Evolutionary conservation across 1,140 invertebrate genomes (phyloP), one percentile per base, ranked within the genome.

Genomic region (Drosophila athabasca): DNA sequence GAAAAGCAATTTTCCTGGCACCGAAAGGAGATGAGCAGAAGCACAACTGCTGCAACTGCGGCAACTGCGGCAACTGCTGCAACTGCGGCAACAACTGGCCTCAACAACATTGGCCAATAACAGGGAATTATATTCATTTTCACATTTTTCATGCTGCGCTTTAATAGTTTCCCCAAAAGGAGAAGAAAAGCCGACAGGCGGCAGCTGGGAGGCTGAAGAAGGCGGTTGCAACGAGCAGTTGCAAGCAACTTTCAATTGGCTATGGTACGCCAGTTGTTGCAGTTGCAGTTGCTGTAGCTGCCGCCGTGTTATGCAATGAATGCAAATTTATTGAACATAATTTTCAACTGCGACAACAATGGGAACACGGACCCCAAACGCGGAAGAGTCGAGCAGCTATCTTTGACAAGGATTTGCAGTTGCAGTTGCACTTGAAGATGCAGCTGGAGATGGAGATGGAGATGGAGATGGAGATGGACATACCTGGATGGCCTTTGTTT

Each of bases 141-240:
- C 81, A 81, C 81, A 85, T 85, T 85, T 87, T 81, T 61, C 65
- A 77, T 73, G 73, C 64, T 69, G 73, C 77, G 50, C 59, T 62
- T 79, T 76, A 84, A 84, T 79, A 84, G 80, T 84, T 84, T 84
- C 80, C 78, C 76, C 79, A 68, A 66, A 85, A 69, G 60, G 72
- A 46, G 53, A 15, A 41, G 19, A 62, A 60, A 49, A 13, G 4
- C 19, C 51, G 39, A 71, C 35, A 69, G 52, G 24, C 29, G 43
- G 59, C 29, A 46, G 24, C 31, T 31, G 31, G 46, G 29, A 19
- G 48, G 35, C 39, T 22, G 9, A 17, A 19, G 26, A 17, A 17
- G 48, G 29, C 13, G 49, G 45, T 31, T 31, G 31, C 31, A 9
- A 31, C 31, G 0, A 31, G 31, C 31, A 61, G 35, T 46, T n/a